A percentile compares a stretch with the other conserved stretches of the same genome.
These are phyloP conservation scores for Oceanodroma tethys DNA, from an alignment of 2,113 vertebrate genomes.

Conservation along the genomic window DNA sequence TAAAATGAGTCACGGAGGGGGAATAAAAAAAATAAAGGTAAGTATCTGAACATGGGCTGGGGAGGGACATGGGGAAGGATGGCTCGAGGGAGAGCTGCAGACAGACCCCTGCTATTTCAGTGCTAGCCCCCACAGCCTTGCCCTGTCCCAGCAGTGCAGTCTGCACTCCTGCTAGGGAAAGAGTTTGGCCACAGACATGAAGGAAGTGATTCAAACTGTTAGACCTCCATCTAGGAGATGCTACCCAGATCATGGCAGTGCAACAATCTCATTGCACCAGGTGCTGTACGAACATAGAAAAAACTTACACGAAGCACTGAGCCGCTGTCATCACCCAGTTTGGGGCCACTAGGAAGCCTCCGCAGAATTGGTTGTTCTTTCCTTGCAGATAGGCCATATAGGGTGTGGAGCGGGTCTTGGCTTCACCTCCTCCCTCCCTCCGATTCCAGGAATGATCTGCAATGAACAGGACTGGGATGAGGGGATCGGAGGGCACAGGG, in stretches of 20 bases:
- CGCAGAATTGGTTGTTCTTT: neutral
- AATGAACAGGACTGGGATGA: neutral
- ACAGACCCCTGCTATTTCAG: too few species aligned
- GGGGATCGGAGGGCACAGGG: fast-evolving
- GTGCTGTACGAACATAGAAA: fast-evolving
- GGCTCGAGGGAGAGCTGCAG: neutral
- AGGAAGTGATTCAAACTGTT: neutral
- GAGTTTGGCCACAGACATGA: fast-evolving
- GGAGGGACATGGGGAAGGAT: neutral
- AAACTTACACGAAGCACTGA: conserved; percentile 38
- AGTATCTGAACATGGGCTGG: neutral
- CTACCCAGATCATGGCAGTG: fast-evolving
- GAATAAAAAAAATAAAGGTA: neutral
- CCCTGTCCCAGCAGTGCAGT: neutral
- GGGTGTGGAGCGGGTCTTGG: neutral
- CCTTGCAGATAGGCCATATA: conserved; percentile 18
- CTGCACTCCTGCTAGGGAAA: neutral
- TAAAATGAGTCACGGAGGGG: neutral
- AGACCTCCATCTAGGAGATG: fast-evolving
- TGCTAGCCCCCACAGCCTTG: neutral
- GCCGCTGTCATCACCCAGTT: conserved; percentile 61
- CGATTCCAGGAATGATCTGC: neutral
- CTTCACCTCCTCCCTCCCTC: neutral
- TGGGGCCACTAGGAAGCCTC: conserved; percentile 26
- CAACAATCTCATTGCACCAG: fast-evolving